Base-by-base conservation (phyloP, 2,797 vertebrate genomes). In the Thunnus albacares region DNA sequence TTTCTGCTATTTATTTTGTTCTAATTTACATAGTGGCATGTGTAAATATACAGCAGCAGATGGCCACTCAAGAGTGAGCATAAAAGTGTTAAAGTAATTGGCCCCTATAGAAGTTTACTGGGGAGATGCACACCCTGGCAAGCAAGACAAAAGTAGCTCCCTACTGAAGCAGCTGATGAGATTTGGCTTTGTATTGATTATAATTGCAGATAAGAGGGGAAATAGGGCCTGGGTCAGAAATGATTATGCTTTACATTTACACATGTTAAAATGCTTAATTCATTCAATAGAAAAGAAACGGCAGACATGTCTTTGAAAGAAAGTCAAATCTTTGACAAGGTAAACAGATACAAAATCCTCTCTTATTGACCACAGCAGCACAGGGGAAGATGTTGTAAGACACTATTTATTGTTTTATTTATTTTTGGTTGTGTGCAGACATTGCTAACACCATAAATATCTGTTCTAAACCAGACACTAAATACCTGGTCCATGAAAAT, bases 41-140 rank as follows among this genome's bases (percentile, higher is more conserved):
- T 67, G 49, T 68, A 68, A 75, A 80, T 17, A 82, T 64, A 77
- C 56, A 63, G 71, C 43, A 77, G 80, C 73, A 82, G 78, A 80
- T 87, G 79, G 71, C 49, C 6, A 18, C 56, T 83, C 38, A 78
- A 79, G 58, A 80, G 49, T 52, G 53, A 74, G 43, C 59, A 79
- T n/a, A 53, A 12, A 78, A 62, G 68, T 71, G 26, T 69, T 75
- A 51, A 75, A 80, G 75, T 41, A 52, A 57, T 55, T 71, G 61
- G 59, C n/a, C 61, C 47, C 71, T 67, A 61, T 22, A 65, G 66
- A 41, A 71, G 60, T 28, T 52, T 47, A 56, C 7, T 20, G 57
- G 10, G 26, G 49, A 81, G 55, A 58, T 24, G 65, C 33, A 45
- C 43, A 18, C 73, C 80, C 62, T 66, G 65, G 63, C 71, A 85